Base-by-base conservation (phyloP, 2,797 vertebrate genomes). In the Erpetoichthys calabaricus region DNA sequence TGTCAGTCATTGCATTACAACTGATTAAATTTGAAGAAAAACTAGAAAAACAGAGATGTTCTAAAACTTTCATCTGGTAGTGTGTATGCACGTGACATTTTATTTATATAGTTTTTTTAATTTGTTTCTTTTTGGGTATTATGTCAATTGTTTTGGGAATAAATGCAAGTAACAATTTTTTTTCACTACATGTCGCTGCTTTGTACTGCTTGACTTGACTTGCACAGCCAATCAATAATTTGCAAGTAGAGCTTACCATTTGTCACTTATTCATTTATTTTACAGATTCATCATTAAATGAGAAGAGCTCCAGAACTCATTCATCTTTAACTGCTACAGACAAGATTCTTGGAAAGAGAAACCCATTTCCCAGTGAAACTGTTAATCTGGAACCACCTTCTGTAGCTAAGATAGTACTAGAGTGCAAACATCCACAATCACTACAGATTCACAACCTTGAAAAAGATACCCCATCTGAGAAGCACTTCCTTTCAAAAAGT, bases 211-310 rank as follows among this genome's bases (percentile, higher is more conserved):
- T 25, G 25, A 25, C 25, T 25, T 25, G 25, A 25, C 25, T 25
- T 25, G 25, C 25, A 25, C 25, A 25, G 25, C 25, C 25, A 2
- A 25, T 25, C 25, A 25, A 25, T 25, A 25, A 25, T 25, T 25
- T 25, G 25, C 1, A 25, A 2, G 25, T 25, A 25, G 25, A 25
- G 25, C 25, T 25, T 47, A 57, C 42, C 47, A 42, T 44, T 6
- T 44, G 5, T 51, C 43, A 42, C 51, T 58, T 43, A 41, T 78
- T 61, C 68, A 51, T 56, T 59, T 69, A 44, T 47, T 44, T 72
- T 81, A 56, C 70, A 97, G 95, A 99, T 85, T 94, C 93, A 65
- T 90, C 92, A 53, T 65, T 97, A 74, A 92, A 90, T 47, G 96
- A 98, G 58, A 91, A 91, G 70, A 90, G 86, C 78, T 90, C 93